phyloP scores from a whole-genome alignment of 2,797 vertebrate genomes.

The Melanotaenia pygmaea region DNA sequence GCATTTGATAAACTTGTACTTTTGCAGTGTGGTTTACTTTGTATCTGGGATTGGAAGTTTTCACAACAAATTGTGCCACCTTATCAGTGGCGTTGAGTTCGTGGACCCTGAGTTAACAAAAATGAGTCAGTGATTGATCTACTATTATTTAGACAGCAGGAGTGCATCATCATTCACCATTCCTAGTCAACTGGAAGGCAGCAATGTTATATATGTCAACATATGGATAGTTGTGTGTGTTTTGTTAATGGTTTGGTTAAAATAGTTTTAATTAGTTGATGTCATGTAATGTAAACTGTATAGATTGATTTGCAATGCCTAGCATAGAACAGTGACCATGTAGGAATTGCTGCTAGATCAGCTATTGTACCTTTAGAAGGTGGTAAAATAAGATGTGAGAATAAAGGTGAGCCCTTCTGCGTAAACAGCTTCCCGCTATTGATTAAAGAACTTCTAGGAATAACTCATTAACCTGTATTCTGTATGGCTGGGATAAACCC shows the following conservation, averaged over 20 bases:
- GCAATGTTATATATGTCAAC: background rate
- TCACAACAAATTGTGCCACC: background rate
- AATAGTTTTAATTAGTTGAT: background rate
- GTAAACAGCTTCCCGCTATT: background rate
- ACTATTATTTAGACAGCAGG: background rate
- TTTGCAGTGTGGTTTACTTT: constrained; percentile 16
- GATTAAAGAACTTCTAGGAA: background rate
- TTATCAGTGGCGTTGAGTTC: background rate
- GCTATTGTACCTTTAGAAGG: background rate
- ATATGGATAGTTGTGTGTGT: background rate
- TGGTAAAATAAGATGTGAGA: background rate
- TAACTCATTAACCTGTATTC: background rate
- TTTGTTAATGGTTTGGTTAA: background rate
- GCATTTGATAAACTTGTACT: background rate
- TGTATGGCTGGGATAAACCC: background rate
- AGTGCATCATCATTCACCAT: background rate
- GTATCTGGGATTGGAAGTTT: background rate
- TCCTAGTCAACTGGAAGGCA: background rate
- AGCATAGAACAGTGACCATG: background rate
- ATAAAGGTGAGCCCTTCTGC: background rate
- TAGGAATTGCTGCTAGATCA: background rate
- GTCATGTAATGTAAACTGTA: background rate
- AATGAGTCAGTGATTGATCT: background rate
- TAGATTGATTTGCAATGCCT: background rate
- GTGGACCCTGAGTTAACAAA: background rate